Percentiles rank a stretch among this genome's conserved stretches.
Evolutionary conservation across 2,113 vertebrate genomes (phyloP).

Genomic region (Notiomystis cincta): DNA sequence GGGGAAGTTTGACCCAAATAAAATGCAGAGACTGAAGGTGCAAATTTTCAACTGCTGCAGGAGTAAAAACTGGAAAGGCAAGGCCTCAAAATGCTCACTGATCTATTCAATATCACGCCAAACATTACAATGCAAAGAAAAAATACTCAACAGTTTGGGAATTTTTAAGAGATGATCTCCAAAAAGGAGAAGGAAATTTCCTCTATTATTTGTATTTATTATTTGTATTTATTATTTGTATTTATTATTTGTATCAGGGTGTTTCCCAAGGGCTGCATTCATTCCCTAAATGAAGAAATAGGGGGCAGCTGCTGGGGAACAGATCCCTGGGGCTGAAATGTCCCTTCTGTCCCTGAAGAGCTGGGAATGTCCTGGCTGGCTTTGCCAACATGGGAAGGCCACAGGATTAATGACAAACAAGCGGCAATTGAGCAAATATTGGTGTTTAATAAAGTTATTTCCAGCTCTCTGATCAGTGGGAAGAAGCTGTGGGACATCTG

Average conservation of each 20-base stretch:
- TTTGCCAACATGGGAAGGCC: neutral
- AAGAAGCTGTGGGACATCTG: neutral
- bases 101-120: neutral
- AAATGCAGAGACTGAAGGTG: neutral
- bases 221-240: neutral
- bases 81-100: neutral
- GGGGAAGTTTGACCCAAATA: neutral
- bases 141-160: neutral
- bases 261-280: neutral
- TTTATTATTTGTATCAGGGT: neutral
- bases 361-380: neutral
- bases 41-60: neutral
- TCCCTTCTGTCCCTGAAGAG: neutral
- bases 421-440: neutral
- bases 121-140: neutral
- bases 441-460: neutral
- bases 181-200: neutral
- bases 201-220: neutral
- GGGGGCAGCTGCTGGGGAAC: neutral
- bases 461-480: neutral
- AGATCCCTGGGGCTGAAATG: neutral
- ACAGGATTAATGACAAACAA: neutral
- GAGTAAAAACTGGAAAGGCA: neutral
- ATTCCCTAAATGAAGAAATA: neutral
- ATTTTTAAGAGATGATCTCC: neutral